These are phyloP conservation scores for Calcarius lapponicus DNA, from an alignment of 2,797 vertebrate species.

Conservation along the genomic window DNA sequence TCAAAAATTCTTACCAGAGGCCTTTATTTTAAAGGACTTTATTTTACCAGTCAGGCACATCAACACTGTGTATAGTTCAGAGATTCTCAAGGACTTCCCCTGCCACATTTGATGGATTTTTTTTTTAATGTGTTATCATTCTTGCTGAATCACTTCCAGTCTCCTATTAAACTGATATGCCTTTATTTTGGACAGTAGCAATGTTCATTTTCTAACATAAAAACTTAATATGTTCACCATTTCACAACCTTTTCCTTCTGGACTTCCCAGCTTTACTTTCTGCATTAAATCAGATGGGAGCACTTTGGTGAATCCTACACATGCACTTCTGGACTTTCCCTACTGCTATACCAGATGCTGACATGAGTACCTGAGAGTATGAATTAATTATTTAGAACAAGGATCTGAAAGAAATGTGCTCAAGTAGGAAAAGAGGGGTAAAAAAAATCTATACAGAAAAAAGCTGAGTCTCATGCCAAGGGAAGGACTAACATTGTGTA, in stretches of 20 bases:
- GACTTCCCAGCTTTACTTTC: neutral
- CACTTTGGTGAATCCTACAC: slow-evolving; percentile 19
- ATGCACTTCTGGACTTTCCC: slow-evolving; percentile 26
- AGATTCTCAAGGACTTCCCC: slow-evolving; percentile 16
- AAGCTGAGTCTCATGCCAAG: neutral
- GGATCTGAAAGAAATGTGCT: slow-evolving; percentile 28
- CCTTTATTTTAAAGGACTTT: slow-evolving; percentile 30
- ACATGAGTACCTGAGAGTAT: slow-evolving; percentile 38
- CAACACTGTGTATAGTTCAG: neutral
- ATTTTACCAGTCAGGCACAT: slow-evolving; percentile 32
- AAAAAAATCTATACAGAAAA: slow-evolving; percentile 39
- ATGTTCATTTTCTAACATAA: slow-evolving; percentile 26
- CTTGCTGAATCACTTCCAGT: slow-evolving; percentile 26
- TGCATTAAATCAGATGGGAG: neutral
- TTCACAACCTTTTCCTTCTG: neutral
- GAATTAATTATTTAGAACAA: slow-evolving; percentile 60
- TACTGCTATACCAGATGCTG: slow-evolving; percentile 25
- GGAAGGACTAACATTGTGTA: neutral
- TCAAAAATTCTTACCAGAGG: slow-evolving; percentile 35
- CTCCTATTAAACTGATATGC: neutral
- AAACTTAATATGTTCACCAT: slow-evolving; percentile 2
- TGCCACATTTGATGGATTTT: neutral
- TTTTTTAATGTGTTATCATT: neutral
- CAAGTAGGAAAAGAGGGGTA: neutral
- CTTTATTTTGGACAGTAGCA: slow-evolving; percentile 25